Percentiles rank a stretch among this genome's conserved stretches.
Conservation (phyloP, 1,140 invertebrate genomes). For the Nylanderia fulva region DNA sequence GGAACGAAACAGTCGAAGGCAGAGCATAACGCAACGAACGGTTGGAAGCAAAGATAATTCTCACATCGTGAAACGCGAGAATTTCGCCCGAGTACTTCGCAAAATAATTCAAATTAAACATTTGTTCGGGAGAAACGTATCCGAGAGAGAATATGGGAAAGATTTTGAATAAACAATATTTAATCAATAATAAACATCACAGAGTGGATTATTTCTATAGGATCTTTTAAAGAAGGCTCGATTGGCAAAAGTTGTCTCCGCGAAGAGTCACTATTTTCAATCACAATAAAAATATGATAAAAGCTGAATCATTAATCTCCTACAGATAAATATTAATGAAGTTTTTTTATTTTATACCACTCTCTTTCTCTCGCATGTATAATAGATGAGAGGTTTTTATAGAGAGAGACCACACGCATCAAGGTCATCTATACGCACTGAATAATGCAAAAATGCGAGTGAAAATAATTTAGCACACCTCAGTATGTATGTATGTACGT, state of each 20-base stretch:
- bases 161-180: conserved; percentile 18
- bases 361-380: conserved; percentile 4
- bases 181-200: conserved; percentile 23
- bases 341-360: conserved; percentile 31
- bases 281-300: not conserved
- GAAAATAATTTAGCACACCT: conserved; percentile 47
- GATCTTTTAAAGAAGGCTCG: not conserved
- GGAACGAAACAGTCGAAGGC: not conserved
- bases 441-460: conserved; percentile 31
- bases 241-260: too few relatives aligned
- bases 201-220: not conserved
- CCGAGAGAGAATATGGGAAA: not conserved
- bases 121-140: not conserved
- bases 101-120: conserved; percentile 50
- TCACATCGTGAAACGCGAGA: not conserved
- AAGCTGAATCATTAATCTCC: conserved; percentile 34
- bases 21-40: not conserved
- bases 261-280: not conserved
- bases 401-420: not conserved
- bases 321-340: conserved; percentile 47
- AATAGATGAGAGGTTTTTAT: conserved; percentile 50
- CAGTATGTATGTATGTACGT: conserved; percentile 30
- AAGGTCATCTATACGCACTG: conserved; percentile 36
- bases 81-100: conserved; percentile 21
- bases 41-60: conserved; percentile 6